Evolutionary conservation across 2,797 vertebrate genomes (phyloP), one percentile per base, ranked within the genome.

Genomic region (Denticeps clupeoides): DNA sequence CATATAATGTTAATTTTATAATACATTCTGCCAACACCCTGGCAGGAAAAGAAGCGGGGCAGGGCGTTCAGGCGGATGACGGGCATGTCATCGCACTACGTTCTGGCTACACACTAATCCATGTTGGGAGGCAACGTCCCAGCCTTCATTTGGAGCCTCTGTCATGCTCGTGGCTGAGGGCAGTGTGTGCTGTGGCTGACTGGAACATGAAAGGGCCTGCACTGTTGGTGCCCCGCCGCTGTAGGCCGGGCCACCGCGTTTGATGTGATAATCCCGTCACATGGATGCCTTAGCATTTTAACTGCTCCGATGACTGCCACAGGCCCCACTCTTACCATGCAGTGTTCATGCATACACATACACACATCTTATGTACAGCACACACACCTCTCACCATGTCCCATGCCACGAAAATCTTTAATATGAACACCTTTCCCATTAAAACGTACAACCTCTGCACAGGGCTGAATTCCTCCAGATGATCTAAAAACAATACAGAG

Each of bases 181-280:
- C 72, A 80, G 77, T 79, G 79, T 71, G 73, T 75, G 44, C 69
- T 68, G 74, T 78, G 80, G 74, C 76, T 79, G 78, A 77, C 73
- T 72, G 71, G 72, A 78, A 80, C 78, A 80, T 80, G 78, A 82
- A 82, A 81, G 80, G 77, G 79, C 74, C 60, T 68, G 74, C 65
- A 62, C 67, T 67, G 73, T 64, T 66, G 68, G 65, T 68, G 73
- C 56, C 63, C 72, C 58, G 65, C 69, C 51, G 76, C 75, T 78
- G 72, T 72, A 74, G 76, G 76, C 71, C 74, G 55, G 53, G 51
- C 65, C 72, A 65, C 66, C 24, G 72, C 76, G 77, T 81, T 79
- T 82, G 79, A 83, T 80, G 78, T 81, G 74, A 78, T 80, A 81
- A 83, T 81, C 79, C 77, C 73, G 74, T 82, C 78, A 79, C 75